Conservation (phyloP, 2,113 vertebrate genomes). For the Neogobius melanostomus region DNA sequence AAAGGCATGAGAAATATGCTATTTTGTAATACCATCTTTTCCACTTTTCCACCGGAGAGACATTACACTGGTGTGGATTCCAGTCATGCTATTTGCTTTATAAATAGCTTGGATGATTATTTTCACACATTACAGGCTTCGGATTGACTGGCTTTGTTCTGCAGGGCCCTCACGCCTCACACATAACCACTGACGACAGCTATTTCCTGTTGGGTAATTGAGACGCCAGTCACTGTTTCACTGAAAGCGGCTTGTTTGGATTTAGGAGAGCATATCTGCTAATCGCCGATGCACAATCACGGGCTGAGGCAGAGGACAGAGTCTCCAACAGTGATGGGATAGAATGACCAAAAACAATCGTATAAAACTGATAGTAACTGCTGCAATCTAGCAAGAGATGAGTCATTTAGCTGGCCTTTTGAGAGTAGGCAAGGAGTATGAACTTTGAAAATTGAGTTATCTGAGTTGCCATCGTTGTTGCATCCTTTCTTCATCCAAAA, state of each 20-base stretch:
- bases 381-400: no score
- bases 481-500: no score
- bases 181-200: slow-evolving; percentile 44
- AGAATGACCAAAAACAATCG: no score
- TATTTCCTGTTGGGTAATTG: slow-evolving; percentile 53
- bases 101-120: slow-evolving; percentile 18
- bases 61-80: slow-evolving; percentile 13
- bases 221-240: slow-evolving; percentile 39
- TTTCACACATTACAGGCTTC: slow-evolving; percentile 29
- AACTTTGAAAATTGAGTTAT: no score
- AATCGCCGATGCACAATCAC: slow-evolving; percentile 32
- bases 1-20: no score
- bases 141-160: slow-evolving; percentile 12
- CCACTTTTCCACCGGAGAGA: background rate
- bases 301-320: slow-evolving; percentile 49
- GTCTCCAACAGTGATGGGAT: background rate
- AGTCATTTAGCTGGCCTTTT: no score
- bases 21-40: no score
- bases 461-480: no score
- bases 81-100: slow-evolving; percentile 15
- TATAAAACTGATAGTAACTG: no score
- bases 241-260: slow-evolving; percentile 61
- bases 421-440: no score
- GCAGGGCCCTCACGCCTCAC: slow-evolving; percentile 27
- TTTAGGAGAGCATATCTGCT: slow-evolving; percentile 37